phyloP scores from a whole-genome alignment of 2,113 vertebrate genomes.

The Siphamia tubifer region DNA sequence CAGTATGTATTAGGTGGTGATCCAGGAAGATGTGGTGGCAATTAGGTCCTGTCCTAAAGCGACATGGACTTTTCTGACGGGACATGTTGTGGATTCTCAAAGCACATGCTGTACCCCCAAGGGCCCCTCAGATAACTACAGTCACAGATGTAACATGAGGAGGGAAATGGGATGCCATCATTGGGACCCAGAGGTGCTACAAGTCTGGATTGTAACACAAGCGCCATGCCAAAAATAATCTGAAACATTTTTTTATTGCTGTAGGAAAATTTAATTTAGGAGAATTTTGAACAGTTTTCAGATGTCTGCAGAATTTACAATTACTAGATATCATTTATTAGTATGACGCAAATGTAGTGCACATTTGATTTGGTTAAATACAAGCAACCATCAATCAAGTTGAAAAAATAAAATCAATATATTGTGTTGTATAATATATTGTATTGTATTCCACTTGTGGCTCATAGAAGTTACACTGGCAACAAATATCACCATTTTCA shows the following conservation, averaged over 20 bases:
- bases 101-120: conserved; percentile 68
- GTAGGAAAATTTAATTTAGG: background rate
- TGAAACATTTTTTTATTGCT: background rate
- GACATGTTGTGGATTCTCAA: conserved; percentile 51
- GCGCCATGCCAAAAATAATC: conserved; percentile 17
- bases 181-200: conserved; percentile 48
- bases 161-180: conserved; percentile 62
- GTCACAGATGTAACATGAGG: conserved; percentile 77
- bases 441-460: too few relatives aligned
- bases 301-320: background rate
- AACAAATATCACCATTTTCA: too few relatives aligned
- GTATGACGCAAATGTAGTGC: background rate
- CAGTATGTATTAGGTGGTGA: background rate
- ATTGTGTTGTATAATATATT: too few relatives aligned
- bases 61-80: conserved; percentile 48
- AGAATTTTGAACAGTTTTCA: background rate
- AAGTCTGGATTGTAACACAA: conserved; percentile 59
- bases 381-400: too few relatives aligned
- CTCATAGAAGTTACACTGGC: too few relatives aligned
- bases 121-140: conserved; percentile 71
- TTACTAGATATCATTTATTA: background rate
- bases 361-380: background rate
- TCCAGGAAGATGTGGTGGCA: conserved; percentile 10
- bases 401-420: too few relatives aligned
- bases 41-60: conserved; percentile 41